phyloP scores from a whole-genome alignment of 2,888 invertebrate species.

The Epinotia nisella region DNA sequence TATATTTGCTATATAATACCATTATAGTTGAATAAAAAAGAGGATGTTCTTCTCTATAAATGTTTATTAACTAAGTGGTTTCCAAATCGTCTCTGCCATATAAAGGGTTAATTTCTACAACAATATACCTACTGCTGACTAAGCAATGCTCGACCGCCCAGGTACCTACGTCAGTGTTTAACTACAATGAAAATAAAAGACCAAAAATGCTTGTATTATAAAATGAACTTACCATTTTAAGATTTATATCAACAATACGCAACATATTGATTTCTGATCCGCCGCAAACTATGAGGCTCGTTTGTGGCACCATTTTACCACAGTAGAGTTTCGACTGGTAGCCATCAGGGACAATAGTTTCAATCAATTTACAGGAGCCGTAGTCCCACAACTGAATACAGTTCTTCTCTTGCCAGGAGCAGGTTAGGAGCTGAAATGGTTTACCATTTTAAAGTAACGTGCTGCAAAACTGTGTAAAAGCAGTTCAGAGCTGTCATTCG shows the following conservation, averaged over 20 bases:
- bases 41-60: too few relatives aligned
- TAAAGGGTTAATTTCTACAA: background rate
- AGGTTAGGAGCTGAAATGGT: slow-evolving; percentile 84
- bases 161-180: background rate
- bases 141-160: background rate
- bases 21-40: too few relatives aligned
- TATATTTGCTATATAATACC: too few relatives aligned
- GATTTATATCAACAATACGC: slow-evolving; percentile 85
- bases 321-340: slow-evolving; percentile 84
- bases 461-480: too few relatives aligned
- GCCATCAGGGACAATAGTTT: slow-evolving; percentile 83
- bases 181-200: background rate
- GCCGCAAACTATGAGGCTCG: slow-evolving; percentile 85
- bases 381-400: slow-evolving; percentile 88
- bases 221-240: slow-evolving; percentile 79
- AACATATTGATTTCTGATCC: slow-evolving; percentile 86
- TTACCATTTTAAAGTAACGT: background rate
- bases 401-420: slow-evolving; percentile 86
- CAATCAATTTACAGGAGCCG: slow-evolving; percentile 85
- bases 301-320: slow-evolving; percentile 84
- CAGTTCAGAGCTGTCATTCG: too few relatives aligned
- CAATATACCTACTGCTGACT: background rate
- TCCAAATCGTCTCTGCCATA: too few relatives aligned
- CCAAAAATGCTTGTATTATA: background rate
- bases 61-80: too few relatives aligned